Percentiles rank a stretch among this genome's conserved stretches.
Evolutionary conservation across 2,113 vertebrate species (phyloP).

Genomic region (Mobula hypostoma): DNA sequence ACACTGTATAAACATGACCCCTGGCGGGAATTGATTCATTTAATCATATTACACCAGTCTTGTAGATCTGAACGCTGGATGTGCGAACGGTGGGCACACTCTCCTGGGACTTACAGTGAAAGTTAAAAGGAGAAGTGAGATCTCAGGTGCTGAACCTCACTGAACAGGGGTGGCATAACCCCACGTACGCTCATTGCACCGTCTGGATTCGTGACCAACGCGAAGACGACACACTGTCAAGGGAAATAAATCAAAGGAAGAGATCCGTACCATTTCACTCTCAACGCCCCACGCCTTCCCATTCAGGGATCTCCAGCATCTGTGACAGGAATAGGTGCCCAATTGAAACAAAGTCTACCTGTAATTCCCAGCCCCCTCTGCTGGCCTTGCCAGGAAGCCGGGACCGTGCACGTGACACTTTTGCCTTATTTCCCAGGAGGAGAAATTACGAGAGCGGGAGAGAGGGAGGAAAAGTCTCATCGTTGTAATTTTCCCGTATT

Average conservation of each 20-base stretch:
- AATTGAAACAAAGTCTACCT: background rate
- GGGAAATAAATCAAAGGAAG: background rate
- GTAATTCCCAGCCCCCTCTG: constrained; percentile 33
- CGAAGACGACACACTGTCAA: background rate
- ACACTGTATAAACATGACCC: constrained; percentile 31
- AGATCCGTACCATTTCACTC: background rate
- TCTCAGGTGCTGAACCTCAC: constrained; percentile 32
- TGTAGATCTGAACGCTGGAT: background rate
- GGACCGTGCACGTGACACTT: constrained; percentile 28
- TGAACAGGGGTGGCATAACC: background rate
- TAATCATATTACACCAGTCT: constrained; percentile 19
- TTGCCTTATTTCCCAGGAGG: background rate
- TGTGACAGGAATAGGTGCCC: background rate
- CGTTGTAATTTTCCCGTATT: background rate
- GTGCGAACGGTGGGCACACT: background rate
- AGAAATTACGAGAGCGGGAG: background rate
- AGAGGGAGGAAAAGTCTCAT: constrained; percentile 5
- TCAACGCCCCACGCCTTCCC: background rate
- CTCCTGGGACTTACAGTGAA: constrained; percentile 20
- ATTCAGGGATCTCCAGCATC: background rate
- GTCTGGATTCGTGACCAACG: background rate
- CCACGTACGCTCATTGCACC: background rate
- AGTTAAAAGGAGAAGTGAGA: constrained; percentile 30
- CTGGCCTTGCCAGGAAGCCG: constrained; percentile 29
- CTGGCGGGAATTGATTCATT: constrained; percentile 26